A percentile compares a stretch with the other conserved stretches of the same genome.
Conservation (phyloP, 2,888 invertebrate species). For the Stenichneumon culpator region DNA sequence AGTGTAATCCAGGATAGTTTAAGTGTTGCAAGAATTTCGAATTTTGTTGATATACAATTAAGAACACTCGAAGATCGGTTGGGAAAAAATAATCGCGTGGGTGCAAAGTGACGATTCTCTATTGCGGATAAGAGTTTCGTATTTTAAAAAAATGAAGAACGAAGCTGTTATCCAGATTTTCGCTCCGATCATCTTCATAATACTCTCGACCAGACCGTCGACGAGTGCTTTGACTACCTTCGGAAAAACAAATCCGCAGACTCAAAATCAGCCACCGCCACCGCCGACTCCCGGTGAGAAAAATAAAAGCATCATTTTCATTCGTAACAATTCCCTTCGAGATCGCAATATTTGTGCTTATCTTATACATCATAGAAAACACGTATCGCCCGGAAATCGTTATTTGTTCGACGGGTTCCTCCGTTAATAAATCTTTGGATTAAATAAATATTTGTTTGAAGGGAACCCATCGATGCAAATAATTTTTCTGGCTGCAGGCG, state of each 20-base stretch:
- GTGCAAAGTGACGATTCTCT: constrained; percentile 30
- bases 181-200: constrained; percentile 66
- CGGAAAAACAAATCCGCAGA: constrained; percentile 89
- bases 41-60: constrained; percentile 1
- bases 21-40: neutral
- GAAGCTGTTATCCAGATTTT: constrained; percentile 52
- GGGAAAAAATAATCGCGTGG: neutral
- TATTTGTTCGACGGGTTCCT: too few relatives aligned
- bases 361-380: neutral
- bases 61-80: neutral
- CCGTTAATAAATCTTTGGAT: too few relatives aligned
- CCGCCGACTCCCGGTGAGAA: constrained; percentile 87
- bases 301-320: neutral
- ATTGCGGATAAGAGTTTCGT: constrained; percentile 30
- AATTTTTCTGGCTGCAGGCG: neutral
- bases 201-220: constrained; percentile 83
- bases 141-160: constrained; percentile 53
- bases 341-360: neutral
- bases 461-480: neutral
- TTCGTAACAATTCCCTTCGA: neutral
- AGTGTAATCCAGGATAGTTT: neutral
- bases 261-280: constrained; percentile 85
- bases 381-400: too few relatives aligned
- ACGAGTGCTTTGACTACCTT: constrained; percentile 90
- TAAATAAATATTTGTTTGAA: neutral